Evolutionary conservation across 2,888 invertebrate genomes (phyloP).

Genomic region (Philaethria dido): DNA sequence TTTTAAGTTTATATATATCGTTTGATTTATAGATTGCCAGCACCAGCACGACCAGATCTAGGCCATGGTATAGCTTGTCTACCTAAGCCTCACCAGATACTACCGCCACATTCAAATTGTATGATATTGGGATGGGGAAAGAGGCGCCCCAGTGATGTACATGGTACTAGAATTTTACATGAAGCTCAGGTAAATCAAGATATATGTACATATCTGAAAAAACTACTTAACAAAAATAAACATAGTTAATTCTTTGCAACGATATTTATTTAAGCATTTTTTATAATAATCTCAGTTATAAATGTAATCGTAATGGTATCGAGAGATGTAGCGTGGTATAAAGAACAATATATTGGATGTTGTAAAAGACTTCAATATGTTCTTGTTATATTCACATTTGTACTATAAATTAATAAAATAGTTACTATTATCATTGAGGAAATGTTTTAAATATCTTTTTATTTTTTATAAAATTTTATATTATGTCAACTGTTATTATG

Average conservation of each 20-base stretch:
- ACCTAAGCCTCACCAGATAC: conserved; percentile 87
- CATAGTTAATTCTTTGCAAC: not conserved
- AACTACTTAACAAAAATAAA: too few relatives aligned
- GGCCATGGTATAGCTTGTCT: conserved; percentile 90
- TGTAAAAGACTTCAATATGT: too few relatives aligned
- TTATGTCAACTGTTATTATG: too few relatives aligned
- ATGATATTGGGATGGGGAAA: conserved; percentile 98
- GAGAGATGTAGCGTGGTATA: too few relatives aligned
- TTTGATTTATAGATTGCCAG: conserved; percentile 63
- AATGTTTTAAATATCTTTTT: too few relatives aligned
- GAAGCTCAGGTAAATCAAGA: conserved; percentile 88
- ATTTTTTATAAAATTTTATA: too few relatives aligned
- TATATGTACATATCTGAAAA: not conserved
- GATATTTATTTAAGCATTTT: not conserved
- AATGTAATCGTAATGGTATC: too few relatives aligned
- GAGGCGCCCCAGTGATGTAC: conserved; percentile 88
- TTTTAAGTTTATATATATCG: not conserved
- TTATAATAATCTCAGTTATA: not conserved
- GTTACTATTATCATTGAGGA: too few relatives aligned
- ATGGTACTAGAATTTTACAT: conserved; percentile 92
- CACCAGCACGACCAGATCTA: conserved; percentile 62
- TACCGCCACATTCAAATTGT: conserved; percentile 87
- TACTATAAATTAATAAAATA: too few relatives aligned
- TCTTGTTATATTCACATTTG: too few relatives aligned
- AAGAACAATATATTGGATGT: too few relatives aligned